Base-by-base conservation (phyloP, 1,140 invertebrate genomes). In the Drosophila nigromelanica region DNA sequence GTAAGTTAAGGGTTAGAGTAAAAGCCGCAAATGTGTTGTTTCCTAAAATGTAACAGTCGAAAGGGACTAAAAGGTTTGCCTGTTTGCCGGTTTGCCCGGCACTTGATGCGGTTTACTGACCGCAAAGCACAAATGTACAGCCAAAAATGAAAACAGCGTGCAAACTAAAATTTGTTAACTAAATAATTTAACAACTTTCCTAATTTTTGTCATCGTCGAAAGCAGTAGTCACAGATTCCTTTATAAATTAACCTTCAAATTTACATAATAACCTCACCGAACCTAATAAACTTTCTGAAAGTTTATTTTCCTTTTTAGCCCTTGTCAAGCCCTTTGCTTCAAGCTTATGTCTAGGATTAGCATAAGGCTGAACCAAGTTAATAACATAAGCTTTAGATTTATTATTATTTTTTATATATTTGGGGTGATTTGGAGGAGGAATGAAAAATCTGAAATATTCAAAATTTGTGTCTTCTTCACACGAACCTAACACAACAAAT, bases 181-280 rank as follows among this genome's bases (percentile, higher is more conserved):
- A 70, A 89, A 89, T 89, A 83, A 89, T 89, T 89, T 70, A 89
- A 59, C 85, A 89, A 89, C 73, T 89, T 89, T 86, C 73, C 74
- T 86, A 86, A 86, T 86, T 86, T 27, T 27, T 27, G 27, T 27
- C 27, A 27, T 6, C 27, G 27, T 27, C 27, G 27, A 6, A 6
- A 27, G 27, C 27, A 27, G 4, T 27, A 27, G 27, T 5, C 27
- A 5, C 27, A 27, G 27, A 27, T 27, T 27, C 27, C 27, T 6
- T 6, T 27, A 2, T 6, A 27, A 27, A 27, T 27, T 48, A 63
- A 45, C 51, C 56, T 43, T 73, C 62, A 78, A 85, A 85, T 85
- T 85, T 80, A 77, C 77, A 85, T 85, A 85, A 67, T 66, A 62
- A 43, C 62, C 48, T 61, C 61, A 64, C 43, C 18, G 54, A 76